Evolutionary conservation across 2,888 invertebrate genomes (phyloP).

Genomic region (Cephus rjabovi): DNA sequence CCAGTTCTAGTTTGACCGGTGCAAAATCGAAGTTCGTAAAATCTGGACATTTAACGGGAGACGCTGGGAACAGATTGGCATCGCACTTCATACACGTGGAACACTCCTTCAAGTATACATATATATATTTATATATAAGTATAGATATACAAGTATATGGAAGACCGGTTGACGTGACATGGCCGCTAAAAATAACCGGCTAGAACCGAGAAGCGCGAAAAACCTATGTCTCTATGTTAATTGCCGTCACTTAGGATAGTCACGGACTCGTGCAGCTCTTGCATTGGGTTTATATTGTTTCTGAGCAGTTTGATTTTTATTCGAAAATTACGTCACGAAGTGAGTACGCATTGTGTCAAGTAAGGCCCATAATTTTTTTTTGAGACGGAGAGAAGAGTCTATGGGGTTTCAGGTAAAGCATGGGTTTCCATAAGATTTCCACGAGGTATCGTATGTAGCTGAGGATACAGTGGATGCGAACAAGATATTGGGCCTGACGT

Average conservation of each 20-base stretch:
- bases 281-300: neutral
- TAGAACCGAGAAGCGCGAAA: conserved; percentile 47
- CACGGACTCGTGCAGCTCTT: neutral
- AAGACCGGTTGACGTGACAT: conserved; percentile 56
- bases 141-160: conserved; percentile 33
- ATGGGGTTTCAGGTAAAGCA: neutral
- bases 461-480: neutral
- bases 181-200: conserved; percentile 59
- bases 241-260: conserved; percentile 50
- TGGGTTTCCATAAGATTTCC: neutral
- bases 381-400: neutral
- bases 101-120: neutral
- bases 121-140: neutral
- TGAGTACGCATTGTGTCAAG: neutral
- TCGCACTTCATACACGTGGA: neutral
- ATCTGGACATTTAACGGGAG: neutral
- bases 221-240: conserved; percentile 55
- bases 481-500: neutral
- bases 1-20: neutral
- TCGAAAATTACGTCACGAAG: neutral
- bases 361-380: neutral
- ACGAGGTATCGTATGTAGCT: neutral
- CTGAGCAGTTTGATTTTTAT: neutral
- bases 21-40: neutral
- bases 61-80: neutral